Percentiles rank a stretch among this genome's conserved stretches.
These are phyloP conservation scores for Eupelmus urozonus DNA, from an alignment of 2,888 invertebrate species.

Conservation along the genomic window DNA sequence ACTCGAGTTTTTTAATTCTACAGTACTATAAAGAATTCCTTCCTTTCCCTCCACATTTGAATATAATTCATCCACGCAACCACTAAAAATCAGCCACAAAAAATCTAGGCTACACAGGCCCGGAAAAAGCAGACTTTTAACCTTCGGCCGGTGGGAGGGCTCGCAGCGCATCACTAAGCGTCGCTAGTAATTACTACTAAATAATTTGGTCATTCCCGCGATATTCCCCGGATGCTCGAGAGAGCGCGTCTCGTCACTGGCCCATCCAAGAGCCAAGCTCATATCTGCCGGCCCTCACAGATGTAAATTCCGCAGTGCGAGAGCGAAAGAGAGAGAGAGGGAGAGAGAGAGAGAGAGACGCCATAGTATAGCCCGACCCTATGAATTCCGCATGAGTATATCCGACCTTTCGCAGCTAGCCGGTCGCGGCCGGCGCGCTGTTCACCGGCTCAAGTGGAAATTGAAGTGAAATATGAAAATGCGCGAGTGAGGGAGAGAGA, in stretches of 20 bases:
- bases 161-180: slow-evolving; percentile 66
- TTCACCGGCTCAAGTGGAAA: slow-evolving; percentile 72
- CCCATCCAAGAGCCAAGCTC: slow-evolving; percentile 54
- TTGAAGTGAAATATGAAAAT: slow-evolving; percentile 75
- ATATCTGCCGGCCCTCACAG: slow-evolving; percentile 61
- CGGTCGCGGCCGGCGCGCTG: slow-evolving; percentile 62
- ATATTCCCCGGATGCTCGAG: slow-evolving; percentile 42
- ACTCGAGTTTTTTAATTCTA: too few species aligned
- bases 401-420: slow-evolving; percentile 69
- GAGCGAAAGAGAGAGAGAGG: too few species aligned
- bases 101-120: not conserved
- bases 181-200: slow-evolving; percentile 74
- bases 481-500: slow-evolving; percentile 58
- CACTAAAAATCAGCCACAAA: slow-evolving; percentile 2
- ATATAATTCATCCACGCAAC: slow-evolving; percentile 4
- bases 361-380: slow-evolving; percentile 65
- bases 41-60: too few species aligned
- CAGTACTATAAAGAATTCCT: too few species aligned
- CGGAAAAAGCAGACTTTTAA: too few species aligned
- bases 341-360: slow-evolving; percentile 15
- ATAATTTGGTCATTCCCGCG: slow-evolving; percentile 68
- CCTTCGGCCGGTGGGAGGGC: not conserved
- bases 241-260: slow-evolving; percentile 31
- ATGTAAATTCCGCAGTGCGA: slow-evolving; percentile 70
- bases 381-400: slow-evolving; percentile 75